Evolutionary conservation across 2,888 invertebrate species (phyloP), one percentile per base, ranked within the genome.

Genomic region (Criorhina ranunculi): DNA sequence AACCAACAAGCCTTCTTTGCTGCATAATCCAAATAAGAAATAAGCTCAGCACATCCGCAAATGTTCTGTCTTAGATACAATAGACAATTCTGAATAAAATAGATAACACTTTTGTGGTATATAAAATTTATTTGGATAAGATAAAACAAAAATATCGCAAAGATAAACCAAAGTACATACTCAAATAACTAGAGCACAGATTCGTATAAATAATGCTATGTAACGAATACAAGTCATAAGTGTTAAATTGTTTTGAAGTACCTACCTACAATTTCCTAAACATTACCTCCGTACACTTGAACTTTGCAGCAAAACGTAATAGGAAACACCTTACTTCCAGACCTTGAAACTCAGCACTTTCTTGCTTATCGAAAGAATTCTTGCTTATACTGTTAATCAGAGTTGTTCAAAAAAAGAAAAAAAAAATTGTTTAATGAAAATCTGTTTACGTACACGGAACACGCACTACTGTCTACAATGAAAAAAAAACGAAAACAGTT

Each of bases 371-470:
- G 12, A 57, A 57, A 57, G 37, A 57, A 57, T 40, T 57, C 57
- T 24, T 24, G 24, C 12, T 24, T 9, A 31, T 33, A 17, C 46
- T 64, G 35, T 49, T 35, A 24, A 35, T 59, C 2, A 59, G 42
- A 37, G 57, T 24, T 69, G 19, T 35, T 53, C 0, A 35, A 35
- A n/a, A 24, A 24, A 35, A 35, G 7, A 24, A 24, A 53, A 31
- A n/a, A 64, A 49, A 35, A 9, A 3, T 24, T 24, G 1, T 24
- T 35, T 35, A 40, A 53, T 40, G 53, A 53, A 67, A 67, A 40
- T 49, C 42, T 73, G 64, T 53, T 73, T 64, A 46, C 73, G 53
- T 46, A 64, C 12, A n/a, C 42, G 53, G 7, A 73, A 33, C 53
- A 62, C 33, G 44, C 29, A 53, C 31, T 8, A n/a, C 9, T 9